Evolutionary conservation across 2,888 invertebrate genomes (phyloP), one percentile per base, ranked within the genome.

Genomic region (Mechanitis mazaeus): DNA sequence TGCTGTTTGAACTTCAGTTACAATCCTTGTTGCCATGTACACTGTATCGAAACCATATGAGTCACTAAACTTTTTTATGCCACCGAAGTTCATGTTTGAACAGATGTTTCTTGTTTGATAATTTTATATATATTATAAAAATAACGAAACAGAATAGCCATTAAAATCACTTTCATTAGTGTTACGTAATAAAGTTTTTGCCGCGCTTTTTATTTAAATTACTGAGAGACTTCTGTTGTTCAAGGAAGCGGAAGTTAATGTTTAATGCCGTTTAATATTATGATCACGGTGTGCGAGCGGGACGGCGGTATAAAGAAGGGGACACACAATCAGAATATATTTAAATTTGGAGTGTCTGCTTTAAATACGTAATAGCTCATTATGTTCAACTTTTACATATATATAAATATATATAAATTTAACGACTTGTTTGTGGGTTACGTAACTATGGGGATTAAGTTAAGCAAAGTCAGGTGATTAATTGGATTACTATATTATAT

Each of bases 211-310:
- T 58, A 35, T 58, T 42, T 56, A 54, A 42, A 42, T 42, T 9
- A 7, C 9, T 7, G 11, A 3, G 42, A 3, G 7, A 11, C 7
- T 12, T 50, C 47, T 31, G 31, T 50, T 11, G 62, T 64, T 71
- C 68, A 65, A 74, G 77, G 77, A 78, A 78, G 75, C 75, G 78
- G 78, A 77, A 78, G 75, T 56, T 61, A 59, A 57, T 57, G 61
- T 62, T 63, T 58, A 62, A 54, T 57, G 63, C 62, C 68, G 71
- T 71, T 75, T 68, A 70, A 70, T 64, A 75, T 71, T 71, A 62
- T 68, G 66, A 68, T 69, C 73, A 71, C 72, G 75, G 66, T 64
- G 63, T 56, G 11, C 56, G 63, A 64, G 67, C 71, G 67, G 58
- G 67, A 64, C 65, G 58, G 57, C 62, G 69, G 74, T 75, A 45